These are phyloP conservation scores for Megaceryle maxima DNA, from an alignment of 2,113 vertebrate genomes.

Conservation along the genomic window DNA sequence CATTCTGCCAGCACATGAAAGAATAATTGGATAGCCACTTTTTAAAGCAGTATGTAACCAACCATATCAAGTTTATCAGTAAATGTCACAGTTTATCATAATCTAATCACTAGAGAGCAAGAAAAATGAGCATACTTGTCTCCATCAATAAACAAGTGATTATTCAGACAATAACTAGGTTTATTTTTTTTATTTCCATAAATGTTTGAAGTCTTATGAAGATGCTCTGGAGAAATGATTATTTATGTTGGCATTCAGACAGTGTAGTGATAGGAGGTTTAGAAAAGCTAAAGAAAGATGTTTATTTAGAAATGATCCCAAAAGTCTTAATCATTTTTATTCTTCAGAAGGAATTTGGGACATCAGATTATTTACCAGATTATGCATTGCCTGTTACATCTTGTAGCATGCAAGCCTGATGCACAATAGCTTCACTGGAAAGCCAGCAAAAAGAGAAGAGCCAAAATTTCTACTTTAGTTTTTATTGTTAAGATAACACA, in stretches of 20 bases:
- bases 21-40: constrained; percentile 41
- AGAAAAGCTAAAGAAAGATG: neutral
- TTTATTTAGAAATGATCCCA: constrained; percentile 4
- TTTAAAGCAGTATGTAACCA: constrained; percentile 56
- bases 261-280: neutral
- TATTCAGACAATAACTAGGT: constrained; percentile 61
- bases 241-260: constrained; percentile 44
- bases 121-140: constrained; percentile 51
- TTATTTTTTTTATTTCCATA: constrained; percentile 63
- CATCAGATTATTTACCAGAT: constrained; percentile 22
- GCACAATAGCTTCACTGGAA: neutral
- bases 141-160: constrained; percentile 55
- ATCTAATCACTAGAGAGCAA: constrained; percentile 57
- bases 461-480: neutral
- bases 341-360: neutral
- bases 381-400: neutral
- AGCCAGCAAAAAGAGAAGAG: neutral
- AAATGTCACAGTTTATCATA: constrained; percentile 62
- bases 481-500: neutral
- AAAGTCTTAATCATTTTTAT: neutral
- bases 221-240: constrained; percentile 30
- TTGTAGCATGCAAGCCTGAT: neutral
- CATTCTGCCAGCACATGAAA: neutral
- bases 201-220: constrained; percentile 33
- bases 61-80: constrained; percentile 54